Evolutionary conservation across 2,797 vertebrate species (phyloP), one percentile per base, ranked within the genome.

Genomic region (Schizopygopsis pylzovi): DNA sequence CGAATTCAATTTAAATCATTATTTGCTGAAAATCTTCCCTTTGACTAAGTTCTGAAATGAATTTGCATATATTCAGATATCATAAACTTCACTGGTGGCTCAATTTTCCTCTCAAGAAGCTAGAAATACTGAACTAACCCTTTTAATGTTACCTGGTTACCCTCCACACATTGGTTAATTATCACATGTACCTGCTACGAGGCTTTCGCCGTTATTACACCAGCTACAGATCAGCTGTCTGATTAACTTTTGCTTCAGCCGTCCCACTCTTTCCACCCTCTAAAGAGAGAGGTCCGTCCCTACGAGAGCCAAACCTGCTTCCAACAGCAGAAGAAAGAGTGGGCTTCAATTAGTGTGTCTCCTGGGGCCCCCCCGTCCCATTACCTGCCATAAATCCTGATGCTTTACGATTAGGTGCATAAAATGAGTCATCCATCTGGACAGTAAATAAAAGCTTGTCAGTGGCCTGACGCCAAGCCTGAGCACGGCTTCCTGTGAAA

Each of bases 321-420:
- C 47, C 87, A 20, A 22, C 82, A 75, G 68, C 39, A 84, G 73
- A 47, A 89, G 81, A 63, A 67, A 81, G 73, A 71, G 75, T 79
- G 72, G 87, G 83, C 88, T 87, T 89, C 88, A 87, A 94, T 91
- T 93, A 94, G 92, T 90, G 91, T 89, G 90, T 95, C 94, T 94
- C 92, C 86, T 81, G 92, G 91, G 94, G 93, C 93, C 92, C 33
- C 94, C 89, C 92, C 71, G 92, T 91, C 94, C 95, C 90, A 92
- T 95, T 95, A 92, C 88, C 90, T 89, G 85, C 91, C 65, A 95
- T 96, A 96, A 95, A 96, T 96, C 94, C 94, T 90, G 43, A 94
- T 95, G 95, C 92, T 95, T 96, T 96, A 96, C 94, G 94, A 96
- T 95, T 93, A 95, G 94, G 93, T 94, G 93, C 93, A 94, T 96